Evolutionary conservation across 2,113 vertebrate genomes (phyloP).

Genomic region (Fulica atra): DNA sequence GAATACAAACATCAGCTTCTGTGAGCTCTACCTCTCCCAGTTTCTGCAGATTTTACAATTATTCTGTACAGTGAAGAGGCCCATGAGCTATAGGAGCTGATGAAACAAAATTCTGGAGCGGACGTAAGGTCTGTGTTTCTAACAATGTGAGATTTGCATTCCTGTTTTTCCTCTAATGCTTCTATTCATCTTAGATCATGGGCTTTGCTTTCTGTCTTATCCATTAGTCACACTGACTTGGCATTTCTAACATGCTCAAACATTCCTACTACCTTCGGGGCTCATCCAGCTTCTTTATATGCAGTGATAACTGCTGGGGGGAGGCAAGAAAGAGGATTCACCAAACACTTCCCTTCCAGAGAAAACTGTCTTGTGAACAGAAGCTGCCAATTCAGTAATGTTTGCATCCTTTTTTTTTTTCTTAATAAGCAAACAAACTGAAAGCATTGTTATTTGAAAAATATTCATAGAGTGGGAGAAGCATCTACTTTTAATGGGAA

Average conservation of each 20-base stretch:
- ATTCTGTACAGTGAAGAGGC: background rate
- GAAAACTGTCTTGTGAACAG: slow-evolving; percentile 15
- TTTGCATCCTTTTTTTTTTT: background rate
- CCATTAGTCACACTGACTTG: slow-evolving; percentile 61
- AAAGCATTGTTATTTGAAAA: slow-evolving; percentile 26
- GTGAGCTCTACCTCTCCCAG: background rate
- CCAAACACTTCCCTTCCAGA: background rate
- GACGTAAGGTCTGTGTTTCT: background rate
- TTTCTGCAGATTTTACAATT: background rate
- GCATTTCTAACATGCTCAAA: slow-evolving; percentile 3
- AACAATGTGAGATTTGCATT: slow-evolving; percentile 46
- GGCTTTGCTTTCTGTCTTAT: slow-evolving; percentile 48
- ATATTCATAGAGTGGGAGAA: background rate
- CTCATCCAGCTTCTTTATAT: slow-evolving; percentile 28
- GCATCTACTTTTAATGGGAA: background rate
- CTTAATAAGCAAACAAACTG: background rate
- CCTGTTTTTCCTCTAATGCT: slow-evolving; percentile 33
- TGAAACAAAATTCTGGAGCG: slow-evolving; percentile 36
- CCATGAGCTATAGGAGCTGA: background rate
- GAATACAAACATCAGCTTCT: slow-evolving; percentile 17
- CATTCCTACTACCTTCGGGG: slow-evolving; percentile 25
- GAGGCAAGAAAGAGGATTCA: slow-evolving; percentile 42
- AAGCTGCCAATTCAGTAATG: slow-evolving; percentile 2
- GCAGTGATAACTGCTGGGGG: slow-evolving; percentile 29
- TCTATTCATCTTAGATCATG: slow-evolving; percentile 6